Base-by-base conservation (phyloP, 2,113 vertebrate genomes). In the Spea bombifrons region DNA sequence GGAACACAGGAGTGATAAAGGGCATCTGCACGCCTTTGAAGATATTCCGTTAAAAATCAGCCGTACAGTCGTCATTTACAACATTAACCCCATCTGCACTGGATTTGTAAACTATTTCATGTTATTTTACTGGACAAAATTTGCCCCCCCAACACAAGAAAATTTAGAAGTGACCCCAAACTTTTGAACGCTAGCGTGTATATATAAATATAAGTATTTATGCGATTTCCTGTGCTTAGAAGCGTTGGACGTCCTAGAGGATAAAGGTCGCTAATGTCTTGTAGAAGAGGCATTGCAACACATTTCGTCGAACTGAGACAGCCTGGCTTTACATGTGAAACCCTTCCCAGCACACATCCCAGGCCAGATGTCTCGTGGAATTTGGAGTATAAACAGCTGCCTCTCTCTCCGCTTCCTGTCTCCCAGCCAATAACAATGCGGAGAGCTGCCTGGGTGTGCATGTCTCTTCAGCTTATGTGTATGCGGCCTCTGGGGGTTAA, bases 311-410 rank as follows among this genome's bases (percentile, higher is more conserved):
- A 66, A 73, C 71, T 49, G 44, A 13, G 59, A 30, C 64, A 44
- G 71, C 8, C 12, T 15, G 77, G 15, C n/a, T 70, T 64, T 48
- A 50, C 77, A 80, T 73, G 59, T 67, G 77, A 67, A 80, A 67
- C 49, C 50, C 64, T 67, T 80, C 77, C 72, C 43, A n/a, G 52
- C 30, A 7, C 71, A 43, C 5, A 43, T 67, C 63, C 71, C 63
- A 67, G 71, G 50, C 77, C 77, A 80, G 77, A 80, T 80, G 77
- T 80, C 70, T 80, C 63, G 43, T 73, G 77, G 77, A 80, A 80
- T 80, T 71, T 73, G 71, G 71, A 80, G 77, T 30, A 67, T 66
- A 80, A 80, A 73, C 77, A 80, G 77, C 77, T 67, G 77, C 16
- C 49, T 78, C 57, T n/a, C 49, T 78, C 57, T 55, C 63, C 30